Base-by-base conservation (phyloP, 1,140 invertebrate species). In the Thalassaphorura encarpata region DNA sequence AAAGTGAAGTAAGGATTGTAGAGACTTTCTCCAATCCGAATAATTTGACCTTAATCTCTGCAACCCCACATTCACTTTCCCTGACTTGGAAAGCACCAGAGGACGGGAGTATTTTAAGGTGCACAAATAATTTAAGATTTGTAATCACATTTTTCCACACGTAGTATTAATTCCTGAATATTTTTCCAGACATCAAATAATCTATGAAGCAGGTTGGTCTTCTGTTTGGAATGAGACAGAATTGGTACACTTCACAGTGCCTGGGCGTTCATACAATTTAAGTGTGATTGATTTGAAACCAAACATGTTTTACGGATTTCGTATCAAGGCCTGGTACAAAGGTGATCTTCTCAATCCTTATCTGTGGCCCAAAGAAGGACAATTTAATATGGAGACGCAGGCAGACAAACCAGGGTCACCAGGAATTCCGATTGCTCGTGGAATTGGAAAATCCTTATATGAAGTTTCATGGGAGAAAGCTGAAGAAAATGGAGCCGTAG, bases 381-480 rank as follows among this genome's bases (percentile, higher is more conserved):
- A 73, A 46, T 89, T 86, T 66, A 77, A 76, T 2, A 89, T 82
- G 68, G 54, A 61, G 28, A 64, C 63, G 66, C 46, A 56, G 75
- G 82, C 80, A 11, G 83, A 84, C 69, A 72, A 77, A 15, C 84
- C 84, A 15, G 77, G 79, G 39, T 67, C 76, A 19, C 83, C 83
- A 0, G 83, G 83, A 0, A 73, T 67, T n/a, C 86, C 85, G 23
- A 36, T 53, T 1, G 71, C 72, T 3, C 77, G 80, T 46, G 77
- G 79, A 46, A 70, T 84, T 11, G 74, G 77, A 16, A 76, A 74
- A 24, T 79, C 80, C 23, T 73, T 82, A 1, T 87, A 83, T 68
- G 80, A 85, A 66, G 75, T 89, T 0, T 76, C 73, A 36, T 90
- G 87, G 87, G 73, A 79, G 36, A 71, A 78, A 1, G 79, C 85